A percentile compares a stretch with the other conserved stretches of the same genome.
These are phyloP conservation scores for Falco peregrinus DNA, from an alignment of 2,797 vertebrate genomes.

Conservation along the genomic window DNA sequence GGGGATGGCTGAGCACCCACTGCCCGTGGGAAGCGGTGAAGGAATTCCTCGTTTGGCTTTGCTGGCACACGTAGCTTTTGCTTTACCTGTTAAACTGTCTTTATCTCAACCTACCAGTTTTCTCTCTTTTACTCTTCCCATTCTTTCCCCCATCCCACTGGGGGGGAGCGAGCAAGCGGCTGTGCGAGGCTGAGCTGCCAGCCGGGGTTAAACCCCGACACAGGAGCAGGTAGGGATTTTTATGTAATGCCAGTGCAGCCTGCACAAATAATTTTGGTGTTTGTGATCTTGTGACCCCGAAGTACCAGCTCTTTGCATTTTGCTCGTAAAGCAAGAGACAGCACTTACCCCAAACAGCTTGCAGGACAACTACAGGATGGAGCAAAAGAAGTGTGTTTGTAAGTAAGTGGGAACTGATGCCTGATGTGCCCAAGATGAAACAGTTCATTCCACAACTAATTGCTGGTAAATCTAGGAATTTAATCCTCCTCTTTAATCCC, in stretches of 20 bases:
- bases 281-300: neutral
- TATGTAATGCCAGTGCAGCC: neutral
- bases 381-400: neutral
- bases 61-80: neutral
- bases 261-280: neutral
- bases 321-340: neutral
- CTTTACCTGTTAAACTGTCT: too few species aligned
- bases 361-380: too few species aligned
- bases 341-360: neutral
- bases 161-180: too few species aligned
- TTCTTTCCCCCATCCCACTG: too few species aligned
- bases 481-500: neutral
- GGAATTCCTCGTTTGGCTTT: neutral
- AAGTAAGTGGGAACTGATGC: neutral
- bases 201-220: too few species aligned
- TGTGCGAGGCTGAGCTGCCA: too few species aligned
- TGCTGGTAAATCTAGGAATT: neutral
- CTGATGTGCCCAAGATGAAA: neutral
- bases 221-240: neutral
- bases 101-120: too few species aligned
- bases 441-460: neutral
- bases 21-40: neutral
- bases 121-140: too few species aligned
- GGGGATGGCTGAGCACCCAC: neutral
- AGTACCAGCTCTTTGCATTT: neutral